These are phyloP conservation scores for Andrena fulva DNA, from an alignment of 2,888 invertebrate species.

Conservation along the genomic window DNA sequence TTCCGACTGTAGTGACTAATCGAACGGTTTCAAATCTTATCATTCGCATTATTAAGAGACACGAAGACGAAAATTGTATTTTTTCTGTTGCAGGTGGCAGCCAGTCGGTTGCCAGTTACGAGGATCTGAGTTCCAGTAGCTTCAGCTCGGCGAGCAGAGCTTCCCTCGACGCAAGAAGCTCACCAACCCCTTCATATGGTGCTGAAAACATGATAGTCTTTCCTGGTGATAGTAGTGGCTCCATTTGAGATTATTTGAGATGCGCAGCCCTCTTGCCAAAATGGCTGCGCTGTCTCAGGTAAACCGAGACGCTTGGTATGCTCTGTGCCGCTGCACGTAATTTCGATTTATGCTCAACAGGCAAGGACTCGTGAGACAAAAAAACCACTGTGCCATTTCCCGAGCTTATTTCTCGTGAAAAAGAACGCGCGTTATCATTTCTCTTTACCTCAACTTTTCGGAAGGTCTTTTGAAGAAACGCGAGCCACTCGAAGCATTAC, in stretches of 20 bases:
- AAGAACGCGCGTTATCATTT: neutral
- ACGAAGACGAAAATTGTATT: neutral
- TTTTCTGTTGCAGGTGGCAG: constrained; percentile 85
- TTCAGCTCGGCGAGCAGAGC: constrained; percentile 93
- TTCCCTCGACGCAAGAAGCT: constrained; percentile 90
- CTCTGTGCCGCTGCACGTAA: constrained; percentile 38
- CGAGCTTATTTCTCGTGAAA: constrained; percentile 23
- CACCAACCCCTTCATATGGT: constrained; percentile 91
- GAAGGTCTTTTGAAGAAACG: constrained; percentile 9
- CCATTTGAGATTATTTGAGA: constrained; percentile 85
- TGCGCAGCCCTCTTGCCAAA: constrained; percentile 78
- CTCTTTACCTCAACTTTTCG: constrained; percentile 14
- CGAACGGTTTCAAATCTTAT: neutral
- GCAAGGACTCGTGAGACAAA: constrained; percentile 25
- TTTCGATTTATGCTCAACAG: constrained; percentile 39
- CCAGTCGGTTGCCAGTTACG: constrained; percentile 88
- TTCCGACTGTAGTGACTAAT: neutral
- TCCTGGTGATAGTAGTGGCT: constrained; percentile 91
- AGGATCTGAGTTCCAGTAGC: constrained; percentile 93
- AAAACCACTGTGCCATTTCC: constrained; percentile 54
- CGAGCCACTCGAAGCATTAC: constrained; percentile 16
- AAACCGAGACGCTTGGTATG: constrained; percentile 53
- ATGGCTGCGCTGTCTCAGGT: constrained; percentile 82
- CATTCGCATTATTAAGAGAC: neutral
- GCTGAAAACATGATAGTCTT: constrained; percentile 92